Conservation (phyloP, 2,113 vertebrate genomes). For the Cairina moschata region DNA sequence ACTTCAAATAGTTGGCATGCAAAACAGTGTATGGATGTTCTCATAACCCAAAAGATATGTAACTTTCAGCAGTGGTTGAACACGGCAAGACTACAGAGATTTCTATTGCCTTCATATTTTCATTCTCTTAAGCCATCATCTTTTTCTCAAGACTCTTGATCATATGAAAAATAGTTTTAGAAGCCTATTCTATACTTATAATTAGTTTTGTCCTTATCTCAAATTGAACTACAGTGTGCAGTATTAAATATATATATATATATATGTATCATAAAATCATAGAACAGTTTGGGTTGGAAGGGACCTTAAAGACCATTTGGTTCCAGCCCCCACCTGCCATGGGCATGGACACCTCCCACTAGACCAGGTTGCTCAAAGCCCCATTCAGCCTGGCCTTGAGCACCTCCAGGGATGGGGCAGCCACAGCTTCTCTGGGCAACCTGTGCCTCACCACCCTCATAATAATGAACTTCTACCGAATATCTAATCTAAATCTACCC, state of each 20-base stretch:
- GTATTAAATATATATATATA: too few relatives aligned
- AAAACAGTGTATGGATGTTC: not conserved
- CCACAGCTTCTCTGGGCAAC: not conserved
- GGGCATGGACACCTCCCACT: not conserved
- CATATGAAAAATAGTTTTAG: not conserved
- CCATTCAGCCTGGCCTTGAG: not conserved
- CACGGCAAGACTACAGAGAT: not conserved
- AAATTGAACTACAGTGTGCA: not conserved
- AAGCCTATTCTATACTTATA: not conserved
- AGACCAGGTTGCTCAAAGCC: not conserved
- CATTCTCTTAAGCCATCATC: not conserved
- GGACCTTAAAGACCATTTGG: not conserved
- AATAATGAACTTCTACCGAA: not conserved
- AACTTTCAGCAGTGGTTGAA: not conserved
- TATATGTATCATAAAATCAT: not conserved
- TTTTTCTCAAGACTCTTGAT: not conserved
- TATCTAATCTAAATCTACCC: not conserved
- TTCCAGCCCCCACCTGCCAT: not conserved
- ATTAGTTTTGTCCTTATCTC: not conserved
- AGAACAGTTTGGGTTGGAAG: not conserved
- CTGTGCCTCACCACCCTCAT: not conserved
- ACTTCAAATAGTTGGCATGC: not conserved
- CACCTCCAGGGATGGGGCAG: not conserved
- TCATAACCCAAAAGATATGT: not conserved
- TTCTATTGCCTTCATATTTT: not conserved